Base-by-base conservation (phyloP, 1,140 invertebrate species). In the Drosophila ambigua region DNA sequence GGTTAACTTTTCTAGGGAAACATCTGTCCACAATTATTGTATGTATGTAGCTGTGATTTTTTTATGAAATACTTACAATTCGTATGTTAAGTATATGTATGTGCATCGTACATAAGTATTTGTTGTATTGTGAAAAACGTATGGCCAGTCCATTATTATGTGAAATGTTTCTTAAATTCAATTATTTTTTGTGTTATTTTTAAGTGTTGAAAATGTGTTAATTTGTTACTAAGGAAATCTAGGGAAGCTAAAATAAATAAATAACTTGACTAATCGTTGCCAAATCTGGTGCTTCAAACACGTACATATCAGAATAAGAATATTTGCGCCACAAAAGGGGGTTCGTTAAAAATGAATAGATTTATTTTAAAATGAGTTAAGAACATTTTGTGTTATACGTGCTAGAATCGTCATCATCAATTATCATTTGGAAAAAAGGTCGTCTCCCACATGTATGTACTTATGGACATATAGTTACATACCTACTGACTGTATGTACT, bases 351-450 rank as follows among this genome's bases (percentile, higher is more conserved):
- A 85, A 87, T 85, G 52, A 85, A 87, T 81, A 73, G 78, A 71
- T 85, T 85, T 85, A 81, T 84, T 83, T 78, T 48, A 81, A 63
- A 71, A 76, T 76, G 61, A 83, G 76, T 84, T 61, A 85, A 77
- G 64, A 85, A 80, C 80, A 79, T 79, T 66, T 79, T 26, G 24
- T 74, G 24, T 79, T 76, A 80, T 82, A 75, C 81, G 73, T 83
- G 64, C 79, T 84, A 84, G 81, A 84, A 84, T 84, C 80, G 72
- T 85, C 81, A 69, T 82, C 63, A 52, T 67, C 61, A 0, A 82
- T 80, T 13, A 43, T 75, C 43, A 39, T 49, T 76, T 57, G 65
- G 60, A 77, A 55, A 77, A 66, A 66, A 72, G 54, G 50, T 78
- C 65, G 43, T 75, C 54, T 26, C 53, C 54, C 73, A 39, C 35